Evolutionary conservation across 2,797 vertebrate species (phyloP), one percentile per base, ranked within the genome.

Genomic region (Anomalospiza imberbis): DNA sequence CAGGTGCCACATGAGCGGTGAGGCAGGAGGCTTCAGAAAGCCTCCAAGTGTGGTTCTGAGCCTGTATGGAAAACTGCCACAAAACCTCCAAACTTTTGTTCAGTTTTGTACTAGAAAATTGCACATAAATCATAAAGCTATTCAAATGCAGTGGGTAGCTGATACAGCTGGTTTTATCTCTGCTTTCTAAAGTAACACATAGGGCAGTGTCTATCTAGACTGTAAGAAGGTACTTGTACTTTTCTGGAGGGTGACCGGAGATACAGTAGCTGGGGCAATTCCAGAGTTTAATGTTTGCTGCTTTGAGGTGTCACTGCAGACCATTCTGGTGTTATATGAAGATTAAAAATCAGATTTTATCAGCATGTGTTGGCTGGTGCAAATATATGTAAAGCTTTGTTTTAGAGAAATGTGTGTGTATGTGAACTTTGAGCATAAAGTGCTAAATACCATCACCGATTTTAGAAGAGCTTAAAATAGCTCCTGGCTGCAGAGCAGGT

Each of bases 381-480:
- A 78, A 83, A n/a, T 57, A 6, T 53, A 31, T 22, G 15, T 72
- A 82, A 74, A 24, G 7, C 58, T 92, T 77, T 34, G 18, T 54
- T 91, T 93, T 72, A 94, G 42, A 76, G n/a, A 82, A 88, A 71
- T 83, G 60, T 82, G 20, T 47, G 22, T 44, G 9, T 53, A 51
- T 65, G 47, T 81, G 81, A 88, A 88, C 97, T 95, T 94, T 66
- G 94, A 96, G 88, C 44, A 53, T 89, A 79, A 96, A 95, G 92
- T 88, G 91, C 55, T 95, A 98, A 98, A 99, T 97, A 97, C 97
- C 97, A 95, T 97, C 97, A 97, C 98, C 97, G 97, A 95, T 98
- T 99, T 98, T 98, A 99, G 98, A 98, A 97, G 97, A 95, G 97
- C 98, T 97, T 98, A 98, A 99, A 99, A 99, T 99, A 99, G 98